Evolutionary conservation across 2,888 invertebrate species (phyloP).

Genomic region (Capitulum mitella): DNA sequence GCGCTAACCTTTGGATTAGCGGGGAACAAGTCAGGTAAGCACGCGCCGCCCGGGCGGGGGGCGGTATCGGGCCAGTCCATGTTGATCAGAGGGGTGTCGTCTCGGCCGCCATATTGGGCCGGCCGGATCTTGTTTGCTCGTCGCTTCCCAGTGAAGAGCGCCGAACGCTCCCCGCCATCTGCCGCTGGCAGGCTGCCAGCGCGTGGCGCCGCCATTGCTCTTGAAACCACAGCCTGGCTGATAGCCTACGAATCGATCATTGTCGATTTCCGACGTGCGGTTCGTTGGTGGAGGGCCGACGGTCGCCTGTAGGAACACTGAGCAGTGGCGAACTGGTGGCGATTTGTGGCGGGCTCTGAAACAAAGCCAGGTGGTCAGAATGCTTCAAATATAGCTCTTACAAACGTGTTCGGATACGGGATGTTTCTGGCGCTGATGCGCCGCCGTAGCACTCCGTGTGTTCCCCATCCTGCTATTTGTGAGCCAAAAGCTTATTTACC

Average conservation of each 20-base stretch:
- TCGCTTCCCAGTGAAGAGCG: neutral
- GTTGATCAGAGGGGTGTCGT: neutral
- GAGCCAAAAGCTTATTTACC: slow-evolving; percentile 1
- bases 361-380: too few species aligned
- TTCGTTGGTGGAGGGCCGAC: too few species aligned
- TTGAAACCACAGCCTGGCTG: neutral
- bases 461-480: neutral
- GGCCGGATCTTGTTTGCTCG: neutral
- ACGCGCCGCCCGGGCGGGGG: neutral
- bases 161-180: neutral
- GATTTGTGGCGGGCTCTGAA: too few species aligned
- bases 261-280: neutral
- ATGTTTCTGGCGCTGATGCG: too few species aligned
- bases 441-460: too few species aligned
- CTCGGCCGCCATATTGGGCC: slow-evolving; percentile 4
- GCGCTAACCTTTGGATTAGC: neutral
- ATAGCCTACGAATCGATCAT: too few species aligned
- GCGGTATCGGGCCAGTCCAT: neutral
- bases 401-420: too few species aligned
- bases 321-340: too few species aligned
- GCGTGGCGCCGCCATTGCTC: slow-evolving; percentile 9
- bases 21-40: neutral
- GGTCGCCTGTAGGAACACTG: too few species aligned
- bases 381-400: too few species aligned
- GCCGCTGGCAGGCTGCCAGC: neutral